phyloP scores from a whole-genome alignment of 2,888 invertebrate genomes.

The Eupelmus urozonus region DNA sequence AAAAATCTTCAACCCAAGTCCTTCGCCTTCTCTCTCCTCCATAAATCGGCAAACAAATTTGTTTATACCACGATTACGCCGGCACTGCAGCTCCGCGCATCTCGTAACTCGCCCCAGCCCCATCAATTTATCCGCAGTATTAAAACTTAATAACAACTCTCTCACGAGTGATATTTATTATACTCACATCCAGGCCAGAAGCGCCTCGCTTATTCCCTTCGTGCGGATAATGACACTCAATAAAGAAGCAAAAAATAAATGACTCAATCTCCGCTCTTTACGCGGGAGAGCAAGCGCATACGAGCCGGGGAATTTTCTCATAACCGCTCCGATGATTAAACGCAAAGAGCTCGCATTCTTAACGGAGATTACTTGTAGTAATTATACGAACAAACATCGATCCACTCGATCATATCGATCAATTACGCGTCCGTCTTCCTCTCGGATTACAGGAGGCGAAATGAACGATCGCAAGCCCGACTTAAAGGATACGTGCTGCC shows the following conservation, averaged over 20 bases:
- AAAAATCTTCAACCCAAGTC: too few species aligned
- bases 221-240: slow-evolving; percentile 36
- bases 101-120: neutral
- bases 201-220: slow-evolving; percentile 11
- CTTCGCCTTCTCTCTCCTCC: too few species aligned
- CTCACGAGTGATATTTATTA: slow-evolving; percentile 50
- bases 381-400: slow-evolving; percentile 58
- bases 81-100: neutral
- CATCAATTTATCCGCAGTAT: slow-evolving; percentile 41
- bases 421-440: slow-evolving; percentile 52
- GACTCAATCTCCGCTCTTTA: slow-evolving; percentile 39
- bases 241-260: slow-evolving; percentile 44
- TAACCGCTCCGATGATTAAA: slow-evolving; percentile 25
- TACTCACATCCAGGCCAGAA: too few species aligned
- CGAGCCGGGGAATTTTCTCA: slow-evolving; percentile 15
- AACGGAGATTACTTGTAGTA: slow-evolving; percentile 43
- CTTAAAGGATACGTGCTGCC: neutral
- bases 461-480: slow-evolving; percentile 40
- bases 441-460: slow-evolving; percentile 23
- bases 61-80: neutral
- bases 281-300: neutral
- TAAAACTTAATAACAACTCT: slow-evolving; percentile 46
- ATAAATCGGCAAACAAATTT: neutral
- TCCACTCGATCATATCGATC: slow-evolving; percentile 55
- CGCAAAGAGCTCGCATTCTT: neutral